These are phyloP conservation scores for Boloria euphrosyne DNA, from an alignment of 2,888 invertebrate genomes.

Conservation along the genomic window DNA sequence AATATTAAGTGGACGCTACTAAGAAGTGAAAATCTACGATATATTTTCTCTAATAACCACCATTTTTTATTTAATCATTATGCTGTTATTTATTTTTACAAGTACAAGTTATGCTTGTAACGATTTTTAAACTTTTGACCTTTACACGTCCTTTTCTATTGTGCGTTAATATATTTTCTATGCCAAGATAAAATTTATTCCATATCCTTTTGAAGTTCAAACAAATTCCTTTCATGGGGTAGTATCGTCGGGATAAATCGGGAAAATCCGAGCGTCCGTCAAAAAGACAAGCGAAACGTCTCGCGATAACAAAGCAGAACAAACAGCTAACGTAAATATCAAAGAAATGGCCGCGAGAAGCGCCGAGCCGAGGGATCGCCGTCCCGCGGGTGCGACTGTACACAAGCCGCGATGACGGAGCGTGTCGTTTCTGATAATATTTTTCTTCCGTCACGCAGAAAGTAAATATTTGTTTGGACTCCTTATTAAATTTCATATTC, in stretches of 20 bases:
- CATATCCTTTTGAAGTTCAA: background rate
- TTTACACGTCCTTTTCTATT: background rate
- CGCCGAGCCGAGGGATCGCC: background rate
- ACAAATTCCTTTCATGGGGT: background rate
- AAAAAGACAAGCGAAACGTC: slow-evolving; percentile 31
- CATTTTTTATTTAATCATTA: too few relatives aligned
- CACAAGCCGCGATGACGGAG: slow-evolving; percentile 15
- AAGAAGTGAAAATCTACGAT: too few relatives aligned
- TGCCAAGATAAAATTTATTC: slow-evolving; percentile 6
- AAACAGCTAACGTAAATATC: slow-evolving; percentile 28
- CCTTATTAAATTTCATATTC: slow-evolving; percentile 4
- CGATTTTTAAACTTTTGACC: background rate
- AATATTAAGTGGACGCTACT: too few relatives aligned
- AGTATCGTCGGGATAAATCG: slow-evolving; percentile 6
- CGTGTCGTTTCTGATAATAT: slow-evolving; percentile 20
- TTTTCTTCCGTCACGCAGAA: slow-evolving; percentile 10
- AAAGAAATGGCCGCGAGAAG: too few relatives aligned
- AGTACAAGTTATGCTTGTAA: too few relatives aligned
- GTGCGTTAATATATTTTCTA: slow-evolving; percentile 5
- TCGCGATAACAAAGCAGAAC: slow-evolving; percentile 27
- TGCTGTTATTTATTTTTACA: too few relatives aligned
- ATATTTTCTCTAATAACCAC: too few relatives aligned
- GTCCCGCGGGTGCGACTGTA: slow-evolving; percentile 21
- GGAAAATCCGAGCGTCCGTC: background rate
- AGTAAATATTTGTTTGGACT: slow-evolving; percentile 12